Evolutionary conservation across 1,140 invertebrate genomes (phyloP).

Genomic region (Conus ventricosus): DNA sequence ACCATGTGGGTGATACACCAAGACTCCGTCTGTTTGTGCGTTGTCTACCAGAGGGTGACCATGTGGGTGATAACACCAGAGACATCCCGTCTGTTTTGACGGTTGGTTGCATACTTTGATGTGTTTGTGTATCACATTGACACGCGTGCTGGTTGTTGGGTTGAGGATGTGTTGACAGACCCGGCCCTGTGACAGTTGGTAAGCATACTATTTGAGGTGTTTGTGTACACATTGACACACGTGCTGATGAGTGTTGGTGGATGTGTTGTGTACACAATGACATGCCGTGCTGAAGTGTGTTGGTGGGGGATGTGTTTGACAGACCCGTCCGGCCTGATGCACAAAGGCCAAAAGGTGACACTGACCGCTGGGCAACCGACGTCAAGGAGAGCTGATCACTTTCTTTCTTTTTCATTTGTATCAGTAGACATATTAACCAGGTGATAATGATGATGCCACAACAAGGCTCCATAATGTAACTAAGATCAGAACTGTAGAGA

Average conservation of each 20-base stretch:
- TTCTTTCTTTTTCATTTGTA: background rate
- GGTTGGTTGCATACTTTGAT: background rate
- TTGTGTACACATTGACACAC: too few relatives aligned
- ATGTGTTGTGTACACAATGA: too few relatives aligned
- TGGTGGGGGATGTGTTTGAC: background rate
- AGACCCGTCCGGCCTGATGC: constrained; percentile 89
- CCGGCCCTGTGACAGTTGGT: too few relatives aligned
- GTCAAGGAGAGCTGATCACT: constrained; percentile 83
- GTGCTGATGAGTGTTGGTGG: too few relatives aligned
- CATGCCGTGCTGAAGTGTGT: too few relatives aligned
- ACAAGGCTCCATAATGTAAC: background rate
- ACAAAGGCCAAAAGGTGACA: constrained; percentile 95
- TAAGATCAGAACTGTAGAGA: too few relatives aligned
- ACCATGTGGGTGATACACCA: too few relatives aligned
- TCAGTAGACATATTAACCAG: background rate
- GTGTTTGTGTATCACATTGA: background rate
- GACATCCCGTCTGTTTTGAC: too few relatives aligned
- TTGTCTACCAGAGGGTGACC: background rate
- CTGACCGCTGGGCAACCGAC: constrained; percentile 94
- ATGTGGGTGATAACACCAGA: background rate
- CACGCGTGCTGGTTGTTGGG: too few relatives aligned
- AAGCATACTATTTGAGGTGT: background rate
- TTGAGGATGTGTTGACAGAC: too few relatives aligned
- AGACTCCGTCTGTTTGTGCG: background rate
- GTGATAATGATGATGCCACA: too few relatives aligned